Evolutionary conservation across 2,888 invertebrate genomes (phyloP), one percentile per base, ranked within the genome.

Genomic region (Tuta absoluta): DNA sequence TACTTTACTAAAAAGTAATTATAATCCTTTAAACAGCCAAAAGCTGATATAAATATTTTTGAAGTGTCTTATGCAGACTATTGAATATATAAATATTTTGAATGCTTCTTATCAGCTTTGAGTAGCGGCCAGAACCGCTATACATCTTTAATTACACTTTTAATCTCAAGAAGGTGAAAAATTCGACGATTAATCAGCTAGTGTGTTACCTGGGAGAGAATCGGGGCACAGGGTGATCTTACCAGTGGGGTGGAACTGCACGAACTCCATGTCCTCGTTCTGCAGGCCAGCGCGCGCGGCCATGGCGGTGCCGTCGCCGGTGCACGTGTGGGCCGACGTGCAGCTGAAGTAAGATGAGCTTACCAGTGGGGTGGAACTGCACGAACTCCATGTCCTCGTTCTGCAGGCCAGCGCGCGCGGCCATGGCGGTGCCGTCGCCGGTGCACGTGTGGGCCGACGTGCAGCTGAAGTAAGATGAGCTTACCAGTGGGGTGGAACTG

Each of bases 361-460:
- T 57, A 94, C 97, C 98, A 63, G 99, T 99, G 0, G 99, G 99
- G 85, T 99, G 99, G 92, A 99, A 99, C 92, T 99, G 99, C 57
- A 99, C 96, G 82, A 99, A 99, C 91, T 99, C 99, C 93, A 99
- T 94, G 91, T 99, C 99, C 86, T 99, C 96, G 84, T 96, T 96
- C 69, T 97, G 97, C 48, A 99, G 92, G 33, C 98, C 98, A 63
- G 99, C 99, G 66, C 99, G 94, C 11, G 97, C 94, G 0, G 97
- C 95, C 97, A 99, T 97, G 14, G 98, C 99, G 0, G 96, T 98
- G 64, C 99, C 99, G 85, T 99, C 99, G 62, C 98, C 98, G 0
- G 99, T 99, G 86, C 98, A 99, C 0, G 99, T 99, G 91, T 99
- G 99, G 10, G 99, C 99, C 0, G 98, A 98, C 0, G 99, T 99